These are phyloP conservation scores for Heliconius ismenius DNA, from an alignment of 2,888 invertebrate species.

Conservation along the genomic window DNA sequence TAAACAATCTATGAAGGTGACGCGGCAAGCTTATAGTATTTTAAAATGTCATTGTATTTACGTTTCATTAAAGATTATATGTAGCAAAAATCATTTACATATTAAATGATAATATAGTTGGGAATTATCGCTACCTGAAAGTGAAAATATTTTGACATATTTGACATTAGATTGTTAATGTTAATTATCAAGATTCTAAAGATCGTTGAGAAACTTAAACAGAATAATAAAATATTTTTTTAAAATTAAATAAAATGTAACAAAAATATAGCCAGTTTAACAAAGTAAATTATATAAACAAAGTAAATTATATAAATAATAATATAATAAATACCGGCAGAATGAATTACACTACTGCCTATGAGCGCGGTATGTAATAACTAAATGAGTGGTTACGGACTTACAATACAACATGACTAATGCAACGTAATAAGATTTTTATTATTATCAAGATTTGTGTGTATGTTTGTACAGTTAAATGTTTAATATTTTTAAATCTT, in stretches of 20 bases:
- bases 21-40: not conserved
- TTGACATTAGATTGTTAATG: constrained; percentile 13
- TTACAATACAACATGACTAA: not conserved
- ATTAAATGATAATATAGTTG: not conserved
- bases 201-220: constrained; percentile 7
- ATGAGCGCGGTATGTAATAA: not conserved
- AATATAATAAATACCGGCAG: not conserved
- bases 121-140: not conserved
- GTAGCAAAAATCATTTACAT: constrained; percentile 8
- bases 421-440: not conserved
- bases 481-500: no score
- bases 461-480: not conserved
- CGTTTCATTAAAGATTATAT: constrained; percentile 13
- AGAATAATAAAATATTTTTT: not conserved
- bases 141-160: not conserved
- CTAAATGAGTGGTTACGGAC: not conserved
- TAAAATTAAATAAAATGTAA: not conserved
- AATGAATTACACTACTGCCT: not conserved
- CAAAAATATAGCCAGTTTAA: not conserved
- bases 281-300: not conserved
- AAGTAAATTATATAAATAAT: not conserved
- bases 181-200: not conserved
- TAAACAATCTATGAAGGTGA: constrained; percentile 41
- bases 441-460: not conserved
- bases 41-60: constrained; percentile 21